Evolutionary conservation across 1,140 invertebrate species (phyloP).

Genomic region (Babylonia areolata): DNA sequence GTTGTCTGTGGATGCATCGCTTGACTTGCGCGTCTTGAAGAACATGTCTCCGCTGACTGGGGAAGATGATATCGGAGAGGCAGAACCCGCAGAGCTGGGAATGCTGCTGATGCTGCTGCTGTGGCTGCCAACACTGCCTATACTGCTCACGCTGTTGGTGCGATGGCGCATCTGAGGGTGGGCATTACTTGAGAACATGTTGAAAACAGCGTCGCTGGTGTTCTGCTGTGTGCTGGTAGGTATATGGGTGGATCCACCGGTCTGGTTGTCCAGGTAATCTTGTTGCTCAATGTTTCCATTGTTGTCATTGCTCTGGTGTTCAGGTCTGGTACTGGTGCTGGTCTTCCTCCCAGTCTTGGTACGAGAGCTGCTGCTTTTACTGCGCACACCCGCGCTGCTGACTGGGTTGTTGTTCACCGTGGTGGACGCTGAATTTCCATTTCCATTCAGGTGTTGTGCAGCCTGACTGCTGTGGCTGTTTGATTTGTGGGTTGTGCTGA

Average conservation of each 20-base stretch:
- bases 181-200: slow-evolving; percentile 79
- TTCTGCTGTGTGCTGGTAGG: too few relatives aligned
- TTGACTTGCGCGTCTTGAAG: slow-evolving; percentile 75
- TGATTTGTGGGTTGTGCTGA: slow-evolving; percentile 55
- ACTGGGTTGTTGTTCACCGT: slow-evolving; percentile 32
- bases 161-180: slow-evolving; percentile 80
- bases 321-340: too few relatives aligned
- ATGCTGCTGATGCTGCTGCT: slow-evolving; percentile 79
- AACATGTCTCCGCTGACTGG: slow-evolving; percentile 52
- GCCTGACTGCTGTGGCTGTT: slow-evolving; percentile 40
- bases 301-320: slow-evolving; percentile 17
- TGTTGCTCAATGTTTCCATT: slow-evolving; percentile 46
- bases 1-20: slow-evolving; percentile 27
- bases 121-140: slow-evolving; percentile 80
- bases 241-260: too few relatives aligned
- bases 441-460: not conserved
- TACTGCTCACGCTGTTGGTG: slow-evolving; percentile 80
- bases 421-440: not conserved
- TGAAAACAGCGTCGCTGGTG: slow-evolving; percentile 79
- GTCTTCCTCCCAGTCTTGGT: too few relatives aligned
- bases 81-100: slow-evolving; percentile 68
- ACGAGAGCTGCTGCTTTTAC: too few relatives aligned
- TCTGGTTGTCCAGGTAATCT: slow-evolving; percentile 23
- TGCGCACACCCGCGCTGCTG: slow-evolving; percentile 26
- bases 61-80: slow-evolving; percentile 60